phyloP scores from a whole-genome alignment of 2,113 vertebrate genomes.

The Fregetta grallaria region DNA sequence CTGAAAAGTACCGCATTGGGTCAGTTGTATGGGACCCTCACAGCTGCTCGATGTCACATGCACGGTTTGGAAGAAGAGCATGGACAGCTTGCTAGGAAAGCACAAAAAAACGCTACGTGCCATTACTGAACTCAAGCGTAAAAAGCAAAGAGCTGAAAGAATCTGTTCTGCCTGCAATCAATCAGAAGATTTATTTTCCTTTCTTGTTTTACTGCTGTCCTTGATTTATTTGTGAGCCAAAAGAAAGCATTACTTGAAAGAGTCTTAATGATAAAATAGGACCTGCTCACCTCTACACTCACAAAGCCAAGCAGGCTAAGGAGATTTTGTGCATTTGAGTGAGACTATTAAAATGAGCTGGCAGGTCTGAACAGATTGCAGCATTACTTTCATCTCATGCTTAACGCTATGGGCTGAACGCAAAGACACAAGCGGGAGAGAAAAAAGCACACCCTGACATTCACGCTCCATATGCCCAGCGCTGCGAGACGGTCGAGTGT shows the following conservation, averaged over 20 bases:
- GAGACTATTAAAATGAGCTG: background rate
- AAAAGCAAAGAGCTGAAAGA: conserved; percentile 10
- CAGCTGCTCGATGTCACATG: background rate
- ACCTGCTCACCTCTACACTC: background rate
- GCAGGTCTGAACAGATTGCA: background rate
- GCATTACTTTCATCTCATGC: background rate
- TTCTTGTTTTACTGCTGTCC: background rate
- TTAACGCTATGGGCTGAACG: background rate
- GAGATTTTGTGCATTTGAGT: background rate
- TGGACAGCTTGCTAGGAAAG: background rate
- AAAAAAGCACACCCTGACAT: background rate
- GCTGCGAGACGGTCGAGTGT: rapidly evolving
- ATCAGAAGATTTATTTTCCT: conserved; percentile 24
- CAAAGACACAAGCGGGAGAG: background rate
- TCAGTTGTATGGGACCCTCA: background rate
- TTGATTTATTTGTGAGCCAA: conserved; percentile 25
- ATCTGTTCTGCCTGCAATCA: background rate
- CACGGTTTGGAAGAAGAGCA: background rate
- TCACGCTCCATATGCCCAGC: background rate
- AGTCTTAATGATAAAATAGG: conserved; percentile 6
- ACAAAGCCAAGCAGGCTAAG: background rate
- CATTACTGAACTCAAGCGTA: background rate
- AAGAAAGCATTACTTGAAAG: conserved; percentile 32
- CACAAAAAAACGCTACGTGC: background rate
- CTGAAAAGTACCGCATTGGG: background rate